These are phyloP conservation scores for Melitaea cinxia DNA, from an alignment of 1,140 invertebrate genomes.

Conservation along the genomic window DNA sequence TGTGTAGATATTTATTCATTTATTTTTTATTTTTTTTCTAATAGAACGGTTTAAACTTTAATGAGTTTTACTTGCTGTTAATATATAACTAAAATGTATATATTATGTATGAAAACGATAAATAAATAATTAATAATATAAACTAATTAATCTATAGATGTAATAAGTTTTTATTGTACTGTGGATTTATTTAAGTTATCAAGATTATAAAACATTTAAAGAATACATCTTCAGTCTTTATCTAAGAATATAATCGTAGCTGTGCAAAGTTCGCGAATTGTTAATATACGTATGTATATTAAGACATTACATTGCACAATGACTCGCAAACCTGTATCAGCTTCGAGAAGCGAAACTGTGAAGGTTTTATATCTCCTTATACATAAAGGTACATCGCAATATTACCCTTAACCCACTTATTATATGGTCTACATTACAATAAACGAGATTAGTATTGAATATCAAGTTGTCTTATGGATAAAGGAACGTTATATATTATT, in stretches of 20 bases:
- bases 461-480: slow-evolving; percentile 1
- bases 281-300: background rate
- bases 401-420: background rate
- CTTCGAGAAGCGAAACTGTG: background rate
- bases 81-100: too few species aligned
- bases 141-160: too few species aligned
- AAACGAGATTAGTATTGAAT: background rate
- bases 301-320: slow-evolving; percentile 8
- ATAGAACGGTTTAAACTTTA: too few species aligned
- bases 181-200: too few species aligned
- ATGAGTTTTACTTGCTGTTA: too few species aligned
- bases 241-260: background rate
- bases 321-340: background rate
- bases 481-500: background rate
- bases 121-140: too few species aligned
- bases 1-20: too few species aligned
- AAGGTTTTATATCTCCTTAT: slow-evolving; percentile 6
- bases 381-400: background rate
- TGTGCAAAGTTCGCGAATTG: background rate
- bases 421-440: background rate
- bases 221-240: too few species aligned
- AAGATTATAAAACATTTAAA: too few species aligned
- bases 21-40: too few species aligned
- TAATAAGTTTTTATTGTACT: too few species aligned
- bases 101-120: too few species aligned